Percentiles rank a stretch among this genome's conserved stretches.
Evolutionary conservation across 2,888 invertebrate genomes (phyloP).

Genomic region (Andrena marginata): DNA sequence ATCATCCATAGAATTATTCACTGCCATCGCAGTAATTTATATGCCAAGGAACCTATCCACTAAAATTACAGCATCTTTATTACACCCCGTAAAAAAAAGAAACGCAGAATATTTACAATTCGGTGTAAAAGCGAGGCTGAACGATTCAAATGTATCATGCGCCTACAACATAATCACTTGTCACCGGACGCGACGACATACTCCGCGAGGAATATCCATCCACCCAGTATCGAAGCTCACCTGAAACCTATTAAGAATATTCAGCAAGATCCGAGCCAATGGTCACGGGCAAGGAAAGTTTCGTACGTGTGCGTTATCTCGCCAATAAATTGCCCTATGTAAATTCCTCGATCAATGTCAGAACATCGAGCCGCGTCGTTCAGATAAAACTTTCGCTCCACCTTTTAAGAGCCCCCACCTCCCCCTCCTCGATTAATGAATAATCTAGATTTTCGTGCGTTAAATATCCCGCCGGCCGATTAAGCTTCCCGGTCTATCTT

Average conservation of each 20-base stretch:
- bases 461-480: constrained; percentile 9
- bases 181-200: too few relatives aligned
- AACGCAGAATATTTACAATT: too few relatives aligned
- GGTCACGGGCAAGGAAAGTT: background rate
- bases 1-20: too few relatives aligned
- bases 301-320: constrained; percentile 1
- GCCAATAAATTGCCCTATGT: background rate
- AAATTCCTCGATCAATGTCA: constrained; percentile 1
- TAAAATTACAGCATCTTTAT: too few relatives aligned
- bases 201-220: too few relatives aligned
- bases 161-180: too few relatives aligned
- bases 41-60: too few relatives aligned
- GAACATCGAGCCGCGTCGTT: constrained; percentile 9
- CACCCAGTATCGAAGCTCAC: too few relatives aligned
- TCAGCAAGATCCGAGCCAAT: background rate
- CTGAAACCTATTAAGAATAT: background rate
- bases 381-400: constrained; percentile 24
- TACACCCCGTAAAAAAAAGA: too few relatives aligned
- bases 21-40: too few relatives aligned
- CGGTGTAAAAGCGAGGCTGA: too few relatives aligned
- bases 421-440: constrained; percentile 24
- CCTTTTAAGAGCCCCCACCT: constrained; percentile 5
- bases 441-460: constrained; percentile 22
- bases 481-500: constrained; percentile 4
- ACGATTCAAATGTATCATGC: too few relatives aligned